Conservation (phyloP, 2,113 vertebrate species). For the Laticauda laticaudata region DNA sequence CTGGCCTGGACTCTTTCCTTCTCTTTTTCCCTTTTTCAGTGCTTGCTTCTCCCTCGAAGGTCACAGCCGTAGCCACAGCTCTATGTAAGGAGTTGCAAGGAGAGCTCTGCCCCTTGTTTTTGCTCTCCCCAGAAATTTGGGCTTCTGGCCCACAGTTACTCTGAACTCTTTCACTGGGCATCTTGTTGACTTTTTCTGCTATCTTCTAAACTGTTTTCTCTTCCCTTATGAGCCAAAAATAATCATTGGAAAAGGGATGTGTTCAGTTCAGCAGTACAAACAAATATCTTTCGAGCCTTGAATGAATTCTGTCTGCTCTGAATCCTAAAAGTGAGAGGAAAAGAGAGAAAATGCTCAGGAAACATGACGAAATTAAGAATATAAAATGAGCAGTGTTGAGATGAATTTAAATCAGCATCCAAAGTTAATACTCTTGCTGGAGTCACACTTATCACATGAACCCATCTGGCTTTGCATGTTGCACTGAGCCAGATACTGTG, state of each 20-base stretch:
- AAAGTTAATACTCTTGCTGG: neutral
- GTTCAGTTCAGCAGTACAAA: conserved; percentile 30
- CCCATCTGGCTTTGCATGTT: neutral
- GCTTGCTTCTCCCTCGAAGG: conserved; percentile 79
- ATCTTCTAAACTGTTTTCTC: conserved; percentile 11
- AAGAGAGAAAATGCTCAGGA: conserved; percentile 13
- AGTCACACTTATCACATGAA: neutral
- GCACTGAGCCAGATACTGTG: neutral
- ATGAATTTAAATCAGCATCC: neutral
- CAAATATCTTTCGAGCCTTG: conserved; percentile 33
- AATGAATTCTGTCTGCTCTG: conserved; percentile 37
- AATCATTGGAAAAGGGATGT: neutral
- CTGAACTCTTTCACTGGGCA: conserved; percentile 56
- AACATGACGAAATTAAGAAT: neutral
- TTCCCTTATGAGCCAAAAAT: conserved; percentile 42
- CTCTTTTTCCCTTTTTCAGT: conserved; percentile 78
- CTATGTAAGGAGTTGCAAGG: conserved; percentile 61
- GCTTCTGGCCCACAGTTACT: conserved; percentile 63
- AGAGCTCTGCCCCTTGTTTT: conserved; percentile 63
- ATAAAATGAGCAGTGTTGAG: neutral
- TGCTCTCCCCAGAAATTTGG: conserved; percentile 42
- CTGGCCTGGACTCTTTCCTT: conserved; percentile 86
- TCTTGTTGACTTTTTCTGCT: conserved; percentile 37
- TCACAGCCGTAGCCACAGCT: conserved; percentile 67
- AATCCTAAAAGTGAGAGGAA: conserved; percentile 48